Conservation (phyloP, 37 sponge, comb jelly and placozoan species). For the Chondrilla cf. caribensis region DNA sequence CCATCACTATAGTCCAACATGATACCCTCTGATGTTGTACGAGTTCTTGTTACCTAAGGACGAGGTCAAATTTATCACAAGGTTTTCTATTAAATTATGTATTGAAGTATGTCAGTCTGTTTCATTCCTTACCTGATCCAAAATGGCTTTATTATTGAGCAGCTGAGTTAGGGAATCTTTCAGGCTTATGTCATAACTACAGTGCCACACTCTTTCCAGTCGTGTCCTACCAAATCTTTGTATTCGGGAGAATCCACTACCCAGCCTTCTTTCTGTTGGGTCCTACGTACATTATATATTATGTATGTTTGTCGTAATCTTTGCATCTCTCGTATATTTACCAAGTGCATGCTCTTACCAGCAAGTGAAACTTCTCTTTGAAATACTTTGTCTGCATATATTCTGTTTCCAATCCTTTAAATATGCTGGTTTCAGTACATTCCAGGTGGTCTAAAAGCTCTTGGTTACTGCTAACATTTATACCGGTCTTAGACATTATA, state of each 20-base stretch:
- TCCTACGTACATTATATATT: not conserved
- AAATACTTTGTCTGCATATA: conserved; percentile 1
- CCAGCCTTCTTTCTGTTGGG: conserved; percentile 17
- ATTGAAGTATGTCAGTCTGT: not conserved
- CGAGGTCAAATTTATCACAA: too few species aligned
- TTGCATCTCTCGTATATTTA: not conserved
- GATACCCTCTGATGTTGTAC: not conserved
- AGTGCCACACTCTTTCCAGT: not conserved
- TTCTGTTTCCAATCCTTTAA: conserved; percentile 7
- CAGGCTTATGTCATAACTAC: not conserved
- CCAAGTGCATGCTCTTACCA: not conserved
- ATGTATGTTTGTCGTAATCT: not conserved
- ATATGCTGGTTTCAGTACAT: not conserved
- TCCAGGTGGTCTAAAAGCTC: not conserved
- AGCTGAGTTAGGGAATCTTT: not conserved
- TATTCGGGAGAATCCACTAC: not conserved
- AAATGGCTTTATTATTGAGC: not conserved
- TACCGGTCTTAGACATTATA: not conserved
- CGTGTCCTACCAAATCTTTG: too few species aligned
- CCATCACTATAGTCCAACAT: conserved; percentile 65
- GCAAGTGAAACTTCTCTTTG: not conserved
- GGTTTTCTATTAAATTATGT: too few species aligned
- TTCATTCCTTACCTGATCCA: not conserved
- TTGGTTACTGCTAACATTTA: not conserved
- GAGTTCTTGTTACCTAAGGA: too few species aligned